Base-by-base conservation (phyloP, 2,888 invertebrate genomes). In the Chironomus riparius region DNA sequence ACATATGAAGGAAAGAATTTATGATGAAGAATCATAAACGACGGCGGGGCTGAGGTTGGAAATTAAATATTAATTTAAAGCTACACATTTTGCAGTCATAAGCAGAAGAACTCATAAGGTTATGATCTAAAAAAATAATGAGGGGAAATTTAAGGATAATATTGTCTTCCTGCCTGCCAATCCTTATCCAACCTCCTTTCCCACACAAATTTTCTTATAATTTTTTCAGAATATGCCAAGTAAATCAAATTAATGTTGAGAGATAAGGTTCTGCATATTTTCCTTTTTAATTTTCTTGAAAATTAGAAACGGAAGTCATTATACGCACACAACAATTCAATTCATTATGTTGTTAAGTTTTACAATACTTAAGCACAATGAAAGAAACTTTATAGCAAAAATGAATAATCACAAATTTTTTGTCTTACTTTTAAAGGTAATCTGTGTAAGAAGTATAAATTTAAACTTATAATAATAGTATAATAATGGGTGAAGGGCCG, bases 31-130 rank as follows among this genome's bases (percentile, higher is more conserved):
- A 56, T 56, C 56, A 38, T 10, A 38, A 38, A 38, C 38, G 38
- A 2, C 38, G 38, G 38, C 10, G 10, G 15, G 56, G 56, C 50
- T 56, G 15, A 56, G 56, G 56, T 38, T 38, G 48, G 38, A 72
- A 72, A 72, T 72, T 72, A 72, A 72, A 72, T 72, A 72, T 72
- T 72, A 72, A 72, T 72, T 72, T 72, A 47, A 28, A 72, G 72
- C 72, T 72, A 62, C 56, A 15, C 38, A 10, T 56, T 56, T 56
- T 56, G 56, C 56, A 56, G 15, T 56, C 56, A 56, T 15, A 56
- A 18, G n/a, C 15, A 15, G 50, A 2, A n/a, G n/a, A 50, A 50
- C 28, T 28, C 28, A 28, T 3, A 28, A 28, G 28, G 28, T 28
- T 28, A 4, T 5, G 28, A 28, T 38, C 38, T 38, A 38, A 56